Evolutionary conservation across 2,797 vertebrate species (phyloP).

Genomic region (Prunella strophiata): DNA sequence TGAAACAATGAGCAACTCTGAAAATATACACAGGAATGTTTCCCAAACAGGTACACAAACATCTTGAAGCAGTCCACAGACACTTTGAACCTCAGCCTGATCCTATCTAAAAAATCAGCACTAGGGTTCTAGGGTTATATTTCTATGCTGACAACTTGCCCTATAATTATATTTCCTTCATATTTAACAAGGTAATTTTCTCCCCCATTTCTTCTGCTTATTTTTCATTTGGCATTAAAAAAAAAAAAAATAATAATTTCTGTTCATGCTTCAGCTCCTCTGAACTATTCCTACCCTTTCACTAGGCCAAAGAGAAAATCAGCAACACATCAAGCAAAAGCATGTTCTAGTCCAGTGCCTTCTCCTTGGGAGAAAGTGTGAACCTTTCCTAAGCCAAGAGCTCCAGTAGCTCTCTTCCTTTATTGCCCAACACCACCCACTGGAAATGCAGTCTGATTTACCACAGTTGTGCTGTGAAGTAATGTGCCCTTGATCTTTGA

Average conservation of each 20-base stretch:
- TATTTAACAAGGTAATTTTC: background rate
- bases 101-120: background rate
- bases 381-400: background rate
- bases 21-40: background rate
- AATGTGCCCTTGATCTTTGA: background rate
- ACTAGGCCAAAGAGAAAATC: background rate
- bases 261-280: background rate
- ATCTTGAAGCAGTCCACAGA: background rate
- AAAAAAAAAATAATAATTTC: background rate
- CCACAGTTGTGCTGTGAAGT: background rate
- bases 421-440: background rate
- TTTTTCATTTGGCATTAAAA: background rate
- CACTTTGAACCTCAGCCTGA: background rate
- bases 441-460: background rate
- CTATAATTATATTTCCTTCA: background rate
- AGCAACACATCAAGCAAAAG: background rate
- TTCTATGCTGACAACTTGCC: background rate
- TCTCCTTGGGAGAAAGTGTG: accelerated
- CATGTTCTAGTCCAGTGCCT: background rate
- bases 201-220: background rate
- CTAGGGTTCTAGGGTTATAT: background rate
- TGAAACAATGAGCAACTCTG: background rate
- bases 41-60: background rate
- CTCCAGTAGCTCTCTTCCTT: background rate
- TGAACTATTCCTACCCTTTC: background rate